These are phyloP conservation scores for Brachionus rotundiformis DNA, from an alignment of 1,140 invertebrate genomes.

Conservation along the genomic window DNA sequence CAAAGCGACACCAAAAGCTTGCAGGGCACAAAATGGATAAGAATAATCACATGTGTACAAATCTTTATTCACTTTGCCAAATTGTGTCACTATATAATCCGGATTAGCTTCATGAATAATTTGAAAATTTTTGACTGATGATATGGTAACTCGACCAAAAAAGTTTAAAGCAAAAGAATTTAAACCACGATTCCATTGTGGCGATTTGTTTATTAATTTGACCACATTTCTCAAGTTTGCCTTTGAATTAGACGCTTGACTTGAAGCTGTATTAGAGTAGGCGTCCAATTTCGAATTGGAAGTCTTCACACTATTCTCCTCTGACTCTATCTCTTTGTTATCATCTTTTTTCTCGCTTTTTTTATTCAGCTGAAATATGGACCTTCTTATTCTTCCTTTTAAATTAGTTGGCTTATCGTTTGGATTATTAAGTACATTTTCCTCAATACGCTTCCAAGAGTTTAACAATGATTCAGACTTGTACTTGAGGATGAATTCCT, in stretches of 20 bases:
- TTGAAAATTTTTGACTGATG: constrained; percentile 50
- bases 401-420: not conserved
- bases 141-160: constrained; percentile 43
- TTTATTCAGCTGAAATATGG: constrained; percentile 16
- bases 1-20: constrained; percentile 39
- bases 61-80: constrained; percentile 52
- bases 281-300: not conserved
- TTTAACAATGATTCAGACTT: constrained; percentile 33
- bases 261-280: not conserved
- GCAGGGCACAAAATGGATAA: constrained; percentile 46
- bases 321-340: not conserved
- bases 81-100: constrained; percentile 44
- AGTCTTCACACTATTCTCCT: not conserved
- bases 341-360: constrained; percentile 7
- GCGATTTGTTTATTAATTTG: constrained; percentile 49
- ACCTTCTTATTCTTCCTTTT: constrained; percentile 12
- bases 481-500: constrained; percentile 20
- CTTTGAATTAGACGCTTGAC: not conserved
- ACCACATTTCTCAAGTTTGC: constrained; percentile 30
- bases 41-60: constrained; percentile 51
- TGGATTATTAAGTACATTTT: constrained; percentile 6
- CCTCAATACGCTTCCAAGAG: constrained; percentile 22
- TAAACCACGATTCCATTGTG: constrained; percentile 23
- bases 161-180: constrained; percentile 48
- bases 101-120: constrained; percentile 36